These are phyloP conservation scores for Leptopilina myrica DNA, from an alignment of 2,888 invertebrate genomes.

Conservation along the genomic window DNA sequence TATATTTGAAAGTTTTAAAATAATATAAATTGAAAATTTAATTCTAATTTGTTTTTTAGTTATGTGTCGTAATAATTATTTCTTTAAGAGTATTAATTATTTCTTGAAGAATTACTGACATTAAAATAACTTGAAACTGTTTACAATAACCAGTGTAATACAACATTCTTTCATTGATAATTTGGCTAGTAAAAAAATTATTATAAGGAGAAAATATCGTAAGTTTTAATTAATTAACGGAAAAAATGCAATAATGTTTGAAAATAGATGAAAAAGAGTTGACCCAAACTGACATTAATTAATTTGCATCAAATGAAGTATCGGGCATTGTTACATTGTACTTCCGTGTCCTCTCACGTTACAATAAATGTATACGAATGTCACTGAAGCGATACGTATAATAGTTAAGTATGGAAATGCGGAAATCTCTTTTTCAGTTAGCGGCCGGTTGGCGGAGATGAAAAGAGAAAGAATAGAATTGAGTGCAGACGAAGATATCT, in stretches of 20 bases:
- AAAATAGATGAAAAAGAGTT: background rate
- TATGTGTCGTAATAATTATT: too few species aligned
- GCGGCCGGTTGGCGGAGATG: background rate
- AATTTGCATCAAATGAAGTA: slow-evolving; percentile 17
- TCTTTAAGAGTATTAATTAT: too few species aligned
- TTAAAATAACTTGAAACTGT: too few species aligned
- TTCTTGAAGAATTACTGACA: too few species aligned
- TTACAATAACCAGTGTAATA: too few species aligned
- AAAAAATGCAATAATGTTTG: background rate
- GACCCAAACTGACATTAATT: slow-evolving; percentile 4
- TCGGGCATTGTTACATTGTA: slow-evolving; percentile 8
- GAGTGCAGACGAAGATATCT: slow-evolving; percentile 23
- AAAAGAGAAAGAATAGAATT: slow-evolving; percentile 31
- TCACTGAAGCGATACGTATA: slow-evolving; percentile 21
- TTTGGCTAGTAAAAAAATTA: too few species aligned
- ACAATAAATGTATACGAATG: slow-evolving; percentile 23
- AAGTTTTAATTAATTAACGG: background rate
- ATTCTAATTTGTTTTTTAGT: too few species aligned
- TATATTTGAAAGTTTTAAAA: too few species aligned
- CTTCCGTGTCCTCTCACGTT: slow-evolving; percentile 31
- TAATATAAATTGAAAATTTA: too few species aligned
- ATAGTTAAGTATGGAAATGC: slow-evolving; percentile 30
- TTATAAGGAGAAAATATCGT: too few species aligned
- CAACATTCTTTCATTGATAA: too few species aligned
- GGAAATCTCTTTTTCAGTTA: slow-evolving; percentile 17